Conservation (phyloP, 1,140 invertebrate genomes). For the Grapholita molesta region DNA sequence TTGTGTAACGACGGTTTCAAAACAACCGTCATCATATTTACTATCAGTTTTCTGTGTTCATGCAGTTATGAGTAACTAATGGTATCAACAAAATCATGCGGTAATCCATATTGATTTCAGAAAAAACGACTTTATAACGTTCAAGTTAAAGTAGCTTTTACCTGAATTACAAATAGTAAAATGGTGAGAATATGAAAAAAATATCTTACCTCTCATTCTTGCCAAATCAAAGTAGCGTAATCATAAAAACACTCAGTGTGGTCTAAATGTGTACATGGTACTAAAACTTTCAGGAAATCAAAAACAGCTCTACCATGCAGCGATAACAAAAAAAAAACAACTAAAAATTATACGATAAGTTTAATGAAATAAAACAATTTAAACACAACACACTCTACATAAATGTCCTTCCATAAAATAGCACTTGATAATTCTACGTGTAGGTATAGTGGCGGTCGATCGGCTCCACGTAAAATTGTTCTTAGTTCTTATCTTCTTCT, state of each 20-base stretch:
- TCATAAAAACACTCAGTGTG: slow-evolving; percentile 16
- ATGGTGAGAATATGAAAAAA: neutral
- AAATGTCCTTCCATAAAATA: slow-evolving; percentile 51
- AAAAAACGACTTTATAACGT: neutral
- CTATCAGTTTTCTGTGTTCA: too few species aligned
- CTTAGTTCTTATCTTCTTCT: slow-evolving; percentile 53
- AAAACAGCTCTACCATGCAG: slow-evolving; percentile 64
- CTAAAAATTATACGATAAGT: slow-evolving; percentile 54
- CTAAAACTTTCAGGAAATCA: slow-evolving; percentile 31
- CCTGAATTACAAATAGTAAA: neutral
- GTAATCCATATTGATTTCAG: neutral
- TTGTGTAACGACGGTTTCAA: neutral
- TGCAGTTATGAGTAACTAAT: neutral
- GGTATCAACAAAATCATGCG: neutral
- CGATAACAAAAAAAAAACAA: slow-evolving; percentile 71
- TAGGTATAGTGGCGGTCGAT: slow-evolving; percentile 37
- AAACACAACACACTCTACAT: slow-evolving; percentile 56
- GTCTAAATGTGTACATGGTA: slow-evolving; percentile 12
- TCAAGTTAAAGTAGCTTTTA: neutral
- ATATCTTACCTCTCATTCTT: slow-evolving; percentile 4
- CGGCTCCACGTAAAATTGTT: slow-evolving; percentile 31
- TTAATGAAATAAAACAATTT: slow-evolving; percentile 65
- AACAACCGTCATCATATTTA: neutral
- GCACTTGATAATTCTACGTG: slow-evolving; percentile 50
- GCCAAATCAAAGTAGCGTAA: slow-evolving; percentile 16